Base-by-base conservation (phyloP, 2,888 invertebrate species). In the Rhagophthalmus giganteus region DNA sequence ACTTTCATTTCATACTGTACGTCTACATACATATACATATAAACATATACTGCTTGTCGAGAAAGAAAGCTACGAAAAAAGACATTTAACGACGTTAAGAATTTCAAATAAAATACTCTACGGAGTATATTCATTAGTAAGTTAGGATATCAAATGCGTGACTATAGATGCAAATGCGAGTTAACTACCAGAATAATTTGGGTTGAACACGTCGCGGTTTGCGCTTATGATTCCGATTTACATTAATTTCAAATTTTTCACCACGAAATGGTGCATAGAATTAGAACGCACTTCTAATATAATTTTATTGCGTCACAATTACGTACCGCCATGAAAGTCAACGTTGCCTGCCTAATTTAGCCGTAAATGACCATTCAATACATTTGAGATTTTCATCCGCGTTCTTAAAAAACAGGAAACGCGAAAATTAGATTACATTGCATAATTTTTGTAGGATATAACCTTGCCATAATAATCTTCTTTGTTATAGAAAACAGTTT, bases 161-260 rank as follows among this genome's bases (percentile, higher is more conserved):
- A 67, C 68, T 58, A 60, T 60, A 60, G 72, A 74, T 74, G 74
- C 74, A 74, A 74, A 74, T 74, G 69, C 60, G 68, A 64, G 60
- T 65, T 70, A 73, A 73, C 73, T 71, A 73, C 72, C 70, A 69
- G 72, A 73, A 73, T 74, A 74, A 74, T 74, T 74, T 73, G 69
- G 72, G 69, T 65, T 59, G 71, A 73, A 74, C 74, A 74, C 72
- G 74, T 74, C 70, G 73, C 74, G 74, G 73, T 73, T 74, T 70
- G 73, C 74, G 74, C 74, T 73, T 70, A 68, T 73, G 74, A 74
- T 74, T 74, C 71, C 70, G 74, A 74, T 74, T 74, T 74, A 73
- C 74, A 74, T 74, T 74, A 74, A 74, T 73, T 73, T 71, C 72
- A 71, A 73, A 74, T 74, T 74, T 74, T 74, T 74, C 73, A 74